A percentile compares a stretch with the other conserved stretches of the same genome.
Evolutionary conservation across 1,140 invertebrate species (phyloP).

Genomic region (Batillaria attramentaria): DNA sequence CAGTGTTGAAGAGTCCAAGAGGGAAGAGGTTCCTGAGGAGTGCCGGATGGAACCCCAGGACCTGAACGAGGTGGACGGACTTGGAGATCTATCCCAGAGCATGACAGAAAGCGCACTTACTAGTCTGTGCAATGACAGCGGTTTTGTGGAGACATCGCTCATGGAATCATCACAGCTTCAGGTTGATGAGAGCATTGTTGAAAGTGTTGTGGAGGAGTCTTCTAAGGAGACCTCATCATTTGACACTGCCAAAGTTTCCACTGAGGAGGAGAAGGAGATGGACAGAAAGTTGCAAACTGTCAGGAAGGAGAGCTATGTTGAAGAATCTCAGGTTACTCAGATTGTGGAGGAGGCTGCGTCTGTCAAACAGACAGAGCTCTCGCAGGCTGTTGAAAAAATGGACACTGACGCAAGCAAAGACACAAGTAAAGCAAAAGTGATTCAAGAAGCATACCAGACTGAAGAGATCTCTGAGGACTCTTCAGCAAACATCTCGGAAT

Average conservation of each 20-base stretch:
- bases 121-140: conserved; percentile 25
- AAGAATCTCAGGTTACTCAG: not conserved
- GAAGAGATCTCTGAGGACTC: too few species aligned
- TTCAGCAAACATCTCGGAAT: conserved; percentile 9
- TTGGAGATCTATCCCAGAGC: not conserved
- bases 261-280: not conserved
- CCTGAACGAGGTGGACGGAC: not conserved
- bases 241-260: not conserved
- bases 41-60: conserved; percentile 12
- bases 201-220: not conserved
- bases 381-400: too few species aligned
- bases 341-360: too few species aligned
- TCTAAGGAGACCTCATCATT: not conserved
- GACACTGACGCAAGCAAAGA: too few species aligned
- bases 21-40: not conserved
- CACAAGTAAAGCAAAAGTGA: too few species aligned
- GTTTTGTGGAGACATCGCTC: conserved; percentile 23
- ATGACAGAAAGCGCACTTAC: not conserved
- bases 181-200: not conserved
- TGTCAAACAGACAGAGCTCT: too few species aligned
- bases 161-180: not conserved
- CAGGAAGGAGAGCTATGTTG: not conserved
- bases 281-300: not conserved
- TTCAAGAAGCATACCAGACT: too few species aligned
- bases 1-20: not conserved